phyloP scores from a whole-genome alignment of 30 jellyfish, hydroid and myxozoan species.

The Calvadosia cruxmelitensis region DNA sequence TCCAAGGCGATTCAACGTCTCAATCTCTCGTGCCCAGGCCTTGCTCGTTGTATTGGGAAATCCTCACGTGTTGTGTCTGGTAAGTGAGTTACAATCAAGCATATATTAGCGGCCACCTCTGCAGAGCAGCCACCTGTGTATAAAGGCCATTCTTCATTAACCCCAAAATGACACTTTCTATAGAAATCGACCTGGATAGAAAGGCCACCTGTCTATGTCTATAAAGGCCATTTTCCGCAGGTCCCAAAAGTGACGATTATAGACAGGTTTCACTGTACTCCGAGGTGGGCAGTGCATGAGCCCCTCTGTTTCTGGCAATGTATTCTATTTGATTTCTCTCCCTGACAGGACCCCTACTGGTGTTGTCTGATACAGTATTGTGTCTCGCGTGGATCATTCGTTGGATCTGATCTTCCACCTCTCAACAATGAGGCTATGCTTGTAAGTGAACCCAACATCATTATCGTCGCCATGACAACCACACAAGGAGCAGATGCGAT shows the following conservation, averaged over 20 bases:
- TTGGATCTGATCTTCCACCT: slow-evolving; percentile 73
- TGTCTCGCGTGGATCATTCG: slow-evolving; percentile 46
- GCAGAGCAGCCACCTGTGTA: not conserved
- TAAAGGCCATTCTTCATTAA: not conserved
- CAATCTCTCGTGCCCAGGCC: slow-evolving; percentile 80
- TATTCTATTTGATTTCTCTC: too few species aligned
- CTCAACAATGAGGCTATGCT: slow-evolving; percentile 30
- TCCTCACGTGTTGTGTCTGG: slow-evolving; percentile 70
- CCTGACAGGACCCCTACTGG: slow-evolving; percentile 96
- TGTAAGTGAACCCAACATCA: too few species aligned
- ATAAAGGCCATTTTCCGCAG: too few species aligned
- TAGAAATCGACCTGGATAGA: not conserved
- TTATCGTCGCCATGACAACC: too few species aligned
- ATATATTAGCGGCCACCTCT: not conserved
- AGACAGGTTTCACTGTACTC: too few species aligned
- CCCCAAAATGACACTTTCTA: not conserved
- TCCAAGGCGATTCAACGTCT: slow-evolving; percentile 82
- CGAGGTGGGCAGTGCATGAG: too few species aligned
- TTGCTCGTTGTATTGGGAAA: slow-evolving; percentile 72
- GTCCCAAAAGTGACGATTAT: too few species aligned
- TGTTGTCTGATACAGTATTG: slow-evolving; percentile 71
- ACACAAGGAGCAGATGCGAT: too few species aligned
- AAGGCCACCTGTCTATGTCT: too few species aligned
- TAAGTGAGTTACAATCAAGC: slow-evolving; percentile 16
- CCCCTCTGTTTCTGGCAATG: too few species aligned